Evolutionary conservation across 2,797 vertebrate genomes (phyloP).

Genomic region (Emys orbicularis): DNA sequence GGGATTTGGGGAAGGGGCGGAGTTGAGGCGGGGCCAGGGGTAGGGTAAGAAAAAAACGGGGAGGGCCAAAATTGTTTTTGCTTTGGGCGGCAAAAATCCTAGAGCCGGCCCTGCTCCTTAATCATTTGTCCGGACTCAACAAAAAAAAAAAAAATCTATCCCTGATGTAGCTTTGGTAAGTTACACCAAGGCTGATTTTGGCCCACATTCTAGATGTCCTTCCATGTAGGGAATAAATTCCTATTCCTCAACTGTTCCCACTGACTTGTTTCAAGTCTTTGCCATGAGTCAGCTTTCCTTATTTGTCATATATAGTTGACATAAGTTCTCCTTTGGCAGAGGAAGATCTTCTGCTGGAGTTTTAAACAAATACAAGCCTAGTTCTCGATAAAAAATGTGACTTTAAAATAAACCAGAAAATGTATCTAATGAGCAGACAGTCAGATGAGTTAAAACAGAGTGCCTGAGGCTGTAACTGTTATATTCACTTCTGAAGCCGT

Average conservation of each 20-base stretch:
- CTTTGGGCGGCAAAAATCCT: too few relatives aligned
- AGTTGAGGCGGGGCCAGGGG: too few relatives aligned
- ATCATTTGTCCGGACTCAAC: background rate
- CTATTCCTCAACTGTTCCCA: slow-evolving; percentile 57
- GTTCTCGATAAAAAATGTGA: background rate
- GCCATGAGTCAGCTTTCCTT: slow-evolving; percentile 69
- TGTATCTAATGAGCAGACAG: slow-evolving; percentile 7
- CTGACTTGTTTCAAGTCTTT: slow-evolving; percentile 62
- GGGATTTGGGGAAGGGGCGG: too few relatives aligned
- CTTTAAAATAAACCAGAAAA: slow-evolving; percentile 56
- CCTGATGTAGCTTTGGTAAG: background rate
- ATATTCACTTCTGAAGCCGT: background rate
- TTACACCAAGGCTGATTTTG: slow-evolving; percentile 6
- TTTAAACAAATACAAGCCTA: slow-evolving; percentile 57
- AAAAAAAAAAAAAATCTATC: background rate
- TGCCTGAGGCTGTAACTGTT: slow-evolving; percentile 2
- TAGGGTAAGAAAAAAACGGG: too few relatives aligned
- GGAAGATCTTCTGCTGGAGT: slow-evolving; percentile 48
- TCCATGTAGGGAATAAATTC: slow-evolving; percentile 37
- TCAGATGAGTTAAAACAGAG: slow-evolving; percentile 49
- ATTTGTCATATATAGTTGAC: slow-evolving; percentile 59
- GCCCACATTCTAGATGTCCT: background rate
- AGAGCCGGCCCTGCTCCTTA: background rate
- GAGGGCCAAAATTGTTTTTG: too few relatives aligned
- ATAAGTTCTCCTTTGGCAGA: slow-evolving; percentile 52